Evolutionary conservation across 2,888 invertebrate genomes (phyloP), one percentile per base, ranked within the genome.

Genomic region (Drosophila anomalata): DNA sequence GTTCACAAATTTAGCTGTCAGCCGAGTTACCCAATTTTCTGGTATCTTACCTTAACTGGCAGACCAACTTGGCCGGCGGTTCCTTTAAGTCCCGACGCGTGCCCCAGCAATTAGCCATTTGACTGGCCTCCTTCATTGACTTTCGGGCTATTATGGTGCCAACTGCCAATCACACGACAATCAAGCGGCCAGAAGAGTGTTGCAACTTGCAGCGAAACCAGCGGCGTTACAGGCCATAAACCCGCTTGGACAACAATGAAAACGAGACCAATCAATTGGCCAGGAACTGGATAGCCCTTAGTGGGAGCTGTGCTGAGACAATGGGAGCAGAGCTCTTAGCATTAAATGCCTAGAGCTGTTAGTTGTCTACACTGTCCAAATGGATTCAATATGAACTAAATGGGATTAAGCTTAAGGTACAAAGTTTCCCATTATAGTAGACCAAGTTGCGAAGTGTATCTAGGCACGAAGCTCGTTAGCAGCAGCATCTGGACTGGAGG

Each of bases 251-350:
- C 76, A 71, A 68, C 87, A 71, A 73, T 86, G 75, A 63, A 75
- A 80, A 70, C 81, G 72, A 70, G 65, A 71, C 74, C 76, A 87
- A 84, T 78, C 77, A 69, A 84, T 87, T 81, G 80, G 48, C 31
- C 36, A 36, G 41, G 41, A 17, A 17, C 61, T 33, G 29, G 57
- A 22, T 56, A 73, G 73, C 80, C 73, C 81, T 73, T 75, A 56
- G 57, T 59, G 59, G 65, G 47, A 54, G 67, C 54, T n/a, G 39
- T 12, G 41, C 55, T 47, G 69, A 83, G 75, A 67, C 73, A 75
- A 66, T 75, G 60, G 58, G 52, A 61, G 69, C 65, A 59, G 44
- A 54, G 44, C 65, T 55, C 58, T 56, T 57, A 22, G 63, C 66
- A 65, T 84, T 63, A 63, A 68, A 63, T 65, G 71, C 61, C 72